Evolutionary conservation across 2,113 vertebrate genomes (phyloP).

Genomic region (Melanotaenia duboulayi): DNA sequence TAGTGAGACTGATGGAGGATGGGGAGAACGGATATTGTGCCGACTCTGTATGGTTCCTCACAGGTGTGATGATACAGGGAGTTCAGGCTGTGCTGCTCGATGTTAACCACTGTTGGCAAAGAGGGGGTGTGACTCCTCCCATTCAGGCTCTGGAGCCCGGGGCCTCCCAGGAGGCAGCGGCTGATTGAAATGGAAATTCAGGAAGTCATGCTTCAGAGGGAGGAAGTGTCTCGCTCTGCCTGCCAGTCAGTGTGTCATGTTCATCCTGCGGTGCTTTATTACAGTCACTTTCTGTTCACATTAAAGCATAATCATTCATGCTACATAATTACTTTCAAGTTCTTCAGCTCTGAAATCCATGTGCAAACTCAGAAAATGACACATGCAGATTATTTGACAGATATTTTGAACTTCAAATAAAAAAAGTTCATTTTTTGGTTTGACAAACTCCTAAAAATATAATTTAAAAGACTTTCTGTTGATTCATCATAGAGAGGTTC

Average conservation of each 20-base stretch:
- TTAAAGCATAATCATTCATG: constrained; percentile 58
- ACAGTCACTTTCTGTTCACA: constrained; percentile 51
- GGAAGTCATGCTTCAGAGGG: constrained; percentile 64
- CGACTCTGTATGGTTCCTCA: constrained; percentile 32
- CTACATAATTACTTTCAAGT: constrained; percentile 44
- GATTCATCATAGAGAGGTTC: neutral
- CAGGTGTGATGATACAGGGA: constrained; percentile 53
- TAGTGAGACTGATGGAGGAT: constrained; percentile 1
- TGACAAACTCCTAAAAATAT: neutral
- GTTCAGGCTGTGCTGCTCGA: constrained; percentile 45
- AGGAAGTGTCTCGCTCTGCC: constrained; percentile 54
- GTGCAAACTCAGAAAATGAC: constrained; percentile 9
- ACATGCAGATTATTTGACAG: constrained; percentile 5
- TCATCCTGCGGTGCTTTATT: constrained; percentile 56
- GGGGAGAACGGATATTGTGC: constrained; percentile 23
- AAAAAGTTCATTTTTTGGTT: neutral
- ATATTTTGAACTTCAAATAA: neutral
- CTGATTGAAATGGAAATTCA: constrained; percentile 82
- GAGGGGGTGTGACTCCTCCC: constrained; percentile 70
- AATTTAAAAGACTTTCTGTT: neutral
- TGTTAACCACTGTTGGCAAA: constrained; percentile 76
- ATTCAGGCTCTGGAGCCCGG: constrained; percentile 46
- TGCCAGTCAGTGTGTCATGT: constrained; percentile 57
- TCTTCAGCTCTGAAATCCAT: constrained; percentile 14
- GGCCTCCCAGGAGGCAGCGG: constrained; percentile 55